Evolutionary conservation across 2,113 vertebrate species (phyloP).

Genomic region (Podiceps cristatus): DNA sequence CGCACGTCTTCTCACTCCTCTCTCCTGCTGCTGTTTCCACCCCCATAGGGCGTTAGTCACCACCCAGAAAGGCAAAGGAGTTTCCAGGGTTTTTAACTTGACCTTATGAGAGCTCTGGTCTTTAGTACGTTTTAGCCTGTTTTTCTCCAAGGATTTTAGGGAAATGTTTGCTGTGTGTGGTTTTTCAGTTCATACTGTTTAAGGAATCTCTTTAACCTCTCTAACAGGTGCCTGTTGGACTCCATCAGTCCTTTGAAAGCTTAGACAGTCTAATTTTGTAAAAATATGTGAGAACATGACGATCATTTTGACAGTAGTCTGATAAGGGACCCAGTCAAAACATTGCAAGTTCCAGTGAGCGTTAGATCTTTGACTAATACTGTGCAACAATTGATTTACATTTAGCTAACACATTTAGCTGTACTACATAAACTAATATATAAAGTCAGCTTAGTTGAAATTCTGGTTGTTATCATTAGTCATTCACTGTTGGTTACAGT

Average conservation of each 20-base stretch:
- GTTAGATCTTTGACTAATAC: neutral
- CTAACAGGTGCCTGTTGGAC: neutral
- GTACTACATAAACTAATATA: neutral
- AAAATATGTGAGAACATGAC: neutral
- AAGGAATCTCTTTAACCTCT: neutral
- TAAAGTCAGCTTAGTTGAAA: neutral
- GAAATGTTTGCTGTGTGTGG: neutral
- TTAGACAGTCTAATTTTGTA: neutral
- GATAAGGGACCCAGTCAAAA: neutral
- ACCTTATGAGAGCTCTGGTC: neutral
- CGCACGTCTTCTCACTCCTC: too few species aligned
- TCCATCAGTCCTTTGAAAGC: neutral
- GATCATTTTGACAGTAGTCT: neutral
- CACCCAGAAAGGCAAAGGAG: neutral
- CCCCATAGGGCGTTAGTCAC: too few species aligned
- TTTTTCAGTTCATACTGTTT: neutral
- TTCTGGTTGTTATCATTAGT: neutral
- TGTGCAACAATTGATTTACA: neutral
- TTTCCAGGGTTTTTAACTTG: neutral
- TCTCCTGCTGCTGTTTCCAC: too few species aligned
- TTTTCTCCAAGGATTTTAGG: neutral
- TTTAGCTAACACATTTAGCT: neutral
- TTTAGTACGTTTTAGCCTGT: neutral
- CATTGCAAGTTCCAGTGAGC: neutral
- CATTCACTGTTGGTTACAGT: neutral